Conservation (phyloP, 1,140 invertebrate species). For the Lerema accius region DNA sequence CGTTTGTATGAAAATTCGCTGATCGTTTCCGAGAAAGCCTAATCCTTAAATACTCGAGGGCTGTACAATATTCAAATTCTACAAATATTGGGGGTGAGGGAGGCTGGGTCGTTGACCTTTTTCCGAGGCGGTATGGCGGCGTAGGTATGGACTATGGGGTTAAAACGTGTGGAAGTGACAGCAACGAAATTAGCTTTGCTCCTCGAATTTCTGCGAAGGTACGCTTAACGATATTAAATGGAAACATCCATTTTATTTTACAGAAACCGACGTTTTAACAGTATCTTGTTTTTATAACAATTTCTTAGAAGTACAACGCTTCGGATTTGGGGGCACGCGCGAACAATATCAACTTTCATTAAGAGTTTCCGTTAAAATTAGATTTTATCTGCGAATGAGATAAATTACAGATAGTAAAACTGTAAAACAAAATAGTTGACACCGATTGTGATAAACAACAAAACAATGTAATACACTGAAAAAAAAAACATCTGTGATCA, state of each 20-base stretch:
- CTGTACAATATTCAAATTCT: conserved; percentile 66
- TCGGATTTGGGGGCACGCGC: too few relatives aligned
- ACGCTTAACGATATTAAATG: not conserved
- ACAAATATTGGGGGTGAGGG: conserved; percentile 62
- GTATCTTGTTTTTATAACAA: too few relatives aligned
- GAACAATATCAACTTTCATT: too few relatives aligned
- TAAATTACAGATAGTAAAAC: too few relatives aligned
- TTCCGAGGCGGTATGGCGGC: conserved; percentile 49
- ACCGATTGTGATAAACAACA: too few relatives aligned
- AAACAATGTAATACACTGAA: too few relatives aligned
- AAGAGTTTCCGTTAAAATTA: too few relatives aligned
- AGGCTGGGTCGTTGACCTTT: conserved; percentile 67
- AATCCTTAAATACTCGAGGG: conserved; percentile 56
- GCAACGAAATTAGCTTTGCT: not conserved
- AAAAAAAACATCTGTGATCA: too few relatives aligned
- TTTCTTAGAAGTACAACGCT: too few relatives aligned
- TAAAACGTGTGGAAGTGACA: conserved; percentile 13
- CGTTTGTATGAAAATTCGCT: conserved; percentile 28
- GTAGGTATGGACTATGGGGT: conserved; percentile 2
- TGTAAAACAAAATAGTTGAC: too few relatives aligned
- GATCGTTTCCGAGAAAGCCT: conserved; percentile 46
- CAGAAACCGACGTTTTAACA: too few relatives aligned
- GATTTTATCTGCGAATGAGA: too few relatives aligned
- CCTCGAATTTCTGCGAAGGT: not conserved
- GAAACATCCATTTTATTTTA: not conserved